These are phyloP conservation scores for Cylas formicarius DNA, from an alignment of 1,140 invertebrate species.

Conservation along the genomic window DNA sequence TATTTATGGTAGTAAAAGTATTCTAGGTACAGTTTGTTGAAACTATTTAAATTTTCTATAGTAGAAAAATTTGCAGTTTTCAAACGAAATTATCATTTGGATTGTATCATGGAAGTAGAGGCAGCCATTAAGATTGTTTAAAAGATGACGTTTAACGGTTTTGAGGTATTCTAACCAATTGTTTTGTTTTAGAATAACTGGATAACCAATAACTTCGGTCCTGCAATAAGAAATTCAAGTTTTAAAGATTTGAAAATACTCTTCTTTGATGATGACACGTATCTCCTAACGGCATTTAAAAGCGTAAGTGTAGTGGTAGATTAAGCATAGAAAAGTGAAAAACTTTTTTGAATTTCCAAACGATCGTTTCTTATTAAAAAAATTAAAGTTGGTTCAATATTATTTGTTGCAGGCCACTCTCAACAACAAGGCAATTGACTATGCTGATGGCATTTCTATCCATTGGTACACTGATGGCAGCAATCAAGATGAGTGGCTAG, in stretches of 20 bases:
- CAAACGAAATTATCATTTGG: too few species aligned
- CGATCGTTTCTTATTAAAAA: conserved; percentile 35
- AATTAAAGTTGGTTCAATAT: too few species aligned
- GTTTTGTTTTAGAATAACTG: conserved; percentile 49
- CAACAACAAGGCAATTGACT: conserved; percentile 42
- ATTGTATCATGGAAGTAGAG: too few species aligned
- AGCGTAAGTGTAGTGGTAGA: conserved; percentile 47
- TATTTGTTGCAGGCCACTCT: conserved; percentile 31
- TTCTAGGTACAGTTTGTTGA: too few species aligned
- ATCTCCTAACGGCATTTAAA: conserved; percentile 53
- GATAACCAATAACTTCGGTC: conserved; percentile 61
- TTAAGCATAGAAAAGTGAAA: conserved; percentile 42
- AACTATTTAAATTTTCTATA: too few species aligned
- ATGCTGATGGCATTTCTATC: conserved; percentile 67
- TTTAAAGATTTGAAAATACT: conserved; percentile 55
- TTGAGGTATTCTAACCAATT: conserved; percentile 48
- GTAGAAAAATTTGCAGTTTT: too few species aligned
- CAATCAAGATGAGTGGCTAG: conserved; percentile 46
- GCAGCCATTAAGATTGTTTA: too few species aligned
- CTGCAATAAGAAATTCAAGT: conserved; percentile 51
- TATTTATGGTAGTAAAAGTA: too few species aligned
- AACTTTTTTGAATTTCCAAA: conserved; percentile 11
- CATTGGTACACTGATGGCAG: conserved; percentile 70
- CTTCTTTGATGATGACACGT: conserved; percentile 67
- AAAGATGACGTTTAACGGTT: too few species aligned